These are phyloP conservation scores for Centroberyx gerrardi DNA, from an alignment of 2,797 vertebrate genomes.

Conservation along the genomic window DNA sequence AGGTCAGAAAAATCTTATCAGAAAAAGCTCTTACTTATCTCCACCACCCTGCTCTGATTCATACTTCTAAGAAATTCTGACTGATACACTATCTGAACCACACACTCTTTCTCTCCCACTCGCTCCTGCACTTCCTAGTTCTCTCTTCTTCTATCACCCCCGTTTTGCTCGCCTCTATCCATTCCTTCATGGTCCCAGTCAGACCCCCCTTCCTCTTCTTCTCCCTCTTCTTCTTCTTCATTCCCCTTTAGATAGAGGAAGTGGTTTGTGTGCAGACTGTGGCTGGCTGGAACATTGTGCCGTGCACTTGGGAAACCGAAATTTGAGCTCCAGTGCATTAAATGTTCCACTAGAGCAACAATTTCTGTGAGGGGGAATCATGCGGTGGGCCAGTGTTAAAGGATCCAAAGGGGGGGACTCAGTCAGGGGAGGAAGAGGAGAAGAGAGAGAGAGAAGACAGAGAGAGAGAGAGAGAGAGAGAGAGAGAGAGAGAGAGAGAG, in stretches of 20 bases:
- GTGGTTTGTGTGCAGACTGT: constrained; percentile 85
- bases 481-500: constrained; percentile 10
- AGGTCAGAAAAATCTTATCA: neutral
- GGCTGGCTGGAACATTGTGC: constrained; percentile 78
- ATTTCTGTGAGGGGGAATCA: constrained; percentile 80
- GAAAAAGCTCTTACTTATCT: too few relatives aligned
- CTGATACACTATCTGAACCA: constrained; percentile 17
- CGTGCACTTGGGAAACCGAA: constrained; percentile 77
- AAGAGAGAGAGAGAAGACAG: neutral
- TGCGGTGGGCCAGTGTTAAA: constrained; percentile 65
- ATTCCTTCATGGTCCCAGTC: constrained; percentile 24
- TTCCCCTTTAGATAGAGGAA: constrained; percentile 77
- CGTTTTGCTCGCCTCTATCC: constrained; percentile 21
- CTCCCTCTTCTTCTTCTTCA: constrained; percentile 47
- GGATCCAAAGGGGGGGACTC: constrained; percentile 15
- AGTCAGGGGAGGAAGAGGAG: neutral
- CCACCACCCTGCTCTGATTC: neutral
- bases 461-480: constrained; percentile 19
- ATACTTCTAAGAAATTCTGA: neutral
- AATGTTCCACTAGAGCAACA: constrained; percentile 87
- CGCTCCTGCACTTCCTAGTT: constrained; percentile 7
- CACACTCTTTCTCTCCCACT: constrained; percentile 23
- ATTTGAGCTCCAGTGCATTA: constrained; percentile 82
- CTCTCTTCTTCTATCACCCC: constrained; percentile 31
- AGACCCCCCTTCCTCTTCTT: neutral